Percentiles rank a stretch among this genome's conserved stretches.
Evolutionary conservation across 1,140 invertebrate species (phyloP).

Genomic region (Formica exsecta): DNA sequence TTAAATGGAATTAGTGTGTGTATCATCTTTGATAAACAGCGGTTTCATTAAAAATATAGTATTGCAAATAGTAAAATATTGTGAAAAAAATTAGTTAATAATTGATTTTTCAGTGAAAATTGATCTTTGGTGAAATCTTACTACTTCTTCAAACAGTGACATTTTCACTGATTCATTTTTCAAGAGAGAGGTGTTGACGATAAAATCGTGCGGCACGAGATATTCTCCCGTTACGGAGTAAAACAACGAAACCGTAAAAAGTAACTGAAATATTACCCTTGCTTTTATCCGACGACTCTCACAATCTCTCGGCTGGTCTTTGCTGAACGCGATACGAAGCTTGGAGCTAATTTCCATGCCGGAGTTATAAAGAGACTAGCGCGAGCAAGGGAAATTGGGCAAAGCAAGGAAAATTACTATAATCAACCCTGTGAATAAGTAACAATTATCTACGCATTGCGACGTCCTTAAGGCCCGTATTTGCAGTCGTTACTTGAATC

Average conservation of each 20-base stretch:
- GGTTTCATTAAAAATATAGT: no score
- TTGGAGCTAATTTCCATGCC: conserved; percentile 62
- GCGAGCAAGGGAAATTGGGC: conserved; percentile 50
- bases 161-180: no score
- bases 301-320: conserved; percentile 42
- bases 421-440: conserved; percentile 60
- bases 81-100: no score
- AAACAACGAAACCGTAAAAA: conserved; percentile 26
- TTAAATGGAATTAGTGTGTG: no score
- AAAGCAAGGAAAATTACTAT: conserved; percentile 68
- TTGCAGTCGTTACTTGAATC: conserved; percentile 31
- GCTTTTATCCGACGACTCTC: conserved; percentile 37
- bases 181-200: background rate
- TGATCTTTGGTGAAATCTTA: no score
- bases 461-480: conserved; percentile 29
- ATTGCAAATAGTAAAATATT: no score
- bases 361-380: conserved; percentile 42
- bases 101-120: no score
- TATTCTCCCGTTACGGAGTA: background rate
- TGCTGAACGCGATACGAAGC: conserved; percentile 54
- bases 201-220: background rate
- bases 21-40: no score
- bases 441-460: conserved; percentile 70
- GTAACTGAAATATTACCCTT: conserved; percentile 50
- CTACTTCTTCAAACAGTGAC: no score